Percentiles rank a stretch among this genome's conserved stretches.
These are phyloP conservation scores for Drosophila leonis DNA, from an alignment of 2,888 invertebrate genomes.

Conservation along the genomic window DNA sequence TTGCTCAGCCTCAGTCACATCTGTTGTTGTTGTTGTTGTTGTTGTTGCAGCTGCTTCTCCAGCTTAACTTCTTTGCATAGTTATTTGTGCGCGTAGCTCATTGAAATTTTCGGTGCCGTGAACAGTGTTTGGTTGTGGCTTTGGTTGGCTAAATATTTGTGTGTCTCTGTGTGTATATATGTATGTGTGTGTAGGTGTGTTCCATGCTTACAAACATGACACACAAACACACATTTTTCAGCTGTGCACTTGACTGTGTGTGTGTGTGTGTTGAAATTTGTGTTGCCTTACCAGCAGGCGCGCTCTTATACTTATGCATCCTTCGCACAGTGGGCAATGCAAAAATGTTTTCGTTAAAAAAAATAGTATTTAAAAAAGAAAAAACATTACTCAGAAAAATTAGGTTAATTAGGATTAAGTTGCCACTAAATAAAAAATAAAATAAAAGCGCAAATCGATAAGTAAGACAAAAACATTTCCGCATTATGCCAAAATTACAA, in stretches of 20 bases:
- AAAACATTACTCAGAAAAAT: neutral
- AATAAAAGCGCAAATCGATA: neutral
- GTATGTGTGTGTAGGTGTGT: slow-evolving; percentile 8
- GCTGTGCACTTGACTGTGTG: neutral
- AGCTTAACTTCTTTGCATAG: slow-evolving; percentile 60
- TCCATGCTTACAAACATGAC: slow-evolving; percentile 23
- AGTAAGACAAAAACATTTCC: neutral
- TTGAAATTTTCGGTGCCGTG: slow-evolving; percentile 52
- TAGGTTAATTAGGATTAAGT: no score
- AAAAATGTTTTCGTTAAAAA: neutral
- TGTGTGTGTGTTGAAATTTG: slow-evolving; percentile 24
- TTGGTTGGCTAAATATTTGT: slow-evolving; percentile 18
- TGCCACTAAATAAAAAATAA: no score
- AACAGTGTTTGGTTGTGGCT: slow-evolving; percentile 38
- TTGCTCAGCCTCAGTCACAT: slow-evolving; percentile 43
- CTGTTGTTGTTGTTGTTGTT: slow-evolving; percentile 17
- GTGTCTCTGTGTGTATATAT: neutral
- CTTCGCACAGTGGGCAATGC: slow-evolving; percentile 7
- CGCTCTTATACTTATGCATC: slow-evolving; percentile 6
- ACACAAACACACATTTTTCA: slow-evolving; percentile 2
- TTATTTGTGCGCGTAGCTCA: slow-evolving; percentile 60
- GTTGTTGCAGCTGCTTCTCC: slow-evolving; percentile 19
- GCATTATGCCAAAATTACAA: neutral
- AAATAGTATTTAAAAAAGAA: neutral
- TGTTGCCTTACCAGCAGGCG: slow-evolving; percentile 28